A percentile compares a stretch with the other conserved stretches of the same genome.
Evolutionary conservation across 2,888 invertebrate genomes (phyloP).

Genomic region (Chloromyia formosa): DNA sequence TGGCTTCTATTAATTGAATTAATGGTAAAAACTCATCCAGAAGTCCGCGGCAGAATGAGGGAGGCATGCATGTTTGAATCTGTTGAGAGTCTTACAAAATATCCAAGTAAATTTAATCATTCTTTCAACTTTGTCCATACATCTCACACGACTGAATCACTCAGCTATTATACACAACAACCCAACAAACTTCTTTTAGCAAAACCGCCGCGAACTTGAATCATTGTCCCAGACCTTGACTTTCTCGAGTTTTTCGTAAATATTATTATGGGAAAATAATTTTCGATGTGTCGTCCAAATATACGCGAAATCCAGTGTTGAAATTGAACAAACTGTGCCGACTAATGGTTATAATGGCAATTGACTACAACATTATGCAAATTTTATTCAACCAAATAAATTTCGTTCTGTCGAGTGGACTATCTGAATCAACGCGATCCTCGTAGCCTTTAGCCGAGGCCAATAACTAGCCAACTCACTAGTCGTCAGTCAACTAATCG

Average conservation of each 20-base stretch:
- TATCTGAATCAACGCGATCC: neutral
- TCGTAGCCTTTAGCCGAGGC: neutral
- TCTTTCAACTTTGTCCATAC: too few species aligned
- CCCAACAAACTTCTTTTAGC: too few species aligned
- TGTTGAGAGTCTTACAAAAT: too few species aligned
- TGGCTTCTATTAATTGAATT: too few species aligned
- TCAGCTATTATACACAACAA: too few species aligned
- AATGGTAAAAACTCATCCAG: too few species aligned
- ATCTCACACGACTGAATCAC: too few species aligned
- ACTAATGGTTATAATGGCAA: constrained; percentile 33
- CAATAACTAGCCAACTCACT: too few species aligned
- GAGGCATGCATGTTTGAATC: too few species aligned
- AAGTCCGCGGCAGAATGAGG: too few species aligned
- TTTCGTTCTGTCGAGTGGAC: neutral
- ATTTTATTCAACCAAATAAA: constrained; percentile 37
- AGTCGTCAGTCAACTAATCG: too few species aligned
- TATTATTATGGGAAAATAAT: constrained; percentile 33
- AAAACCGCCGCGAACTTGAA: neutral
- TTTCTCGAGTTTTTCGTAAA: constrained; percentile 12
- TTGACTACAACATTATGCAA: constrained; percentile 29
- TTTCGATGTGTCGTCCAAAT: neutral
- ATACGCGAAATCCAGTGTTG: neutral
- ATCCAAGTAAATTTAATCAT: too few species aligned
- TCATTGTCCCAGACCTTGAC: constrained; percentile 26
- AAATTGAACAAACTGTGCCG: constrained; percentile 1